These are phyloP conservation scores for Zosterops borbonicus DNA, from an alignment of 2,113 vertebrate genomes.

Conservation along the genomic window DNA sequence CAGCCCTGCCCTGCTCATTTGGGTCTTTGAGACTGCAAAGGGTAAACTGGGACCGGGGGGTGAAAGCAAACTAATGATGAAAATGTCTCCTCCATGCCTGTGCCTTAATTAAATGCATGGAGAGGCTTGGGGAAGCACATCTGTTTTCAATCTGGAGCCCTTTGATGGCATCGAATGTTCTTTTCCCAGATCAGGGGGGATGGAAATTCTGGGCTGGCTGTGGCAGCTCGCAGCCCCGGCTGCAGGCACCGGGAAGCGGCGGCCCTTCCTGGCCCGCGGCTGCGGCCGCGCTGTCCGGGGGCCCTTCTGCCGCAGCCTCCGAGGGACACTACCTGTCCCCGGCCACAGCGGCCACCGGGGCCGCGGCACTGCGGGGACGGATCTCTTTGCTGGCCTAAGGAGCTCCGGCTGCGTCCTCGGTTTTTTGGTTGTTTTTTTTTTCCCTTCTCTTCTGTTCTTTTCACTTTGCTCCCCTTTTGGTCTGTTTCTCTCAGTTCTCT, in stretches of 20 bases:
- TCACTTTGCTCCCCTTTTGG: background rate
- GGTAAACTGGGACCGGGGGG: slow-evolving; percentile 69
- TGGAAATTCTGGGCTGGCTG: slow-evolving; percentile 88
- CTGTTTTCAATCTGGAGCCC: slow-evolving; percentile 94
- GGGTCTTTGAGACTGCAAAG: slow-evolving; percentile 64
- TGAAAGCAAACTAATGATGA: slow-evolving; percentile 87
- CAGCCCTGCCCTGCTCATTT: background rate
- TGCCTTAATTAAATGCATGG: slow-evolving; percentile 99
- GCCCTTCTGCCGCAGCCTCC: accelerated
- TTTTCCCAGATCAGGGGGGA: slow-evolving; percentile 90
- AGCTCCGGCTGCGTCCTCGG: background rate
- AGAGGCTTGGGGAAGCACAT: slow-evolving; percentile 90
- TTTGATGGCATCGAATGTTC: slow-evolving; percentile 99
- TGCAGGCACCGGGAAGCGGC: slow-evolving; percentile 72
- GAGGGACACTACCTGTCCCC: background rate
- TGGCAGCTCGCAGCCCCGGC: slow-evolving; percentile 82
- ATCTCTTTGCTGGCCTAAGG: background rate
- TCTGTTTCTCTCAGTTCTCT: background rate
- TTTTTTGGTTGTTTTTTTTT: background rate
- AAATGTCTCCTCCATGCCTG: slow-evolving; percentile 87
- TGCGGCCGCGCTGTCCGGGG: background rate
- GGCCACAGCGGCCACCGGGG: accelerated
- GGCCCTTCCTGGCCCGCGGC: slow-evolving; percentile 8
- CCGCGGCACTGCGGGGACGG: background rate
- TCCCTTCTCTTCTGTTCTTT: background rate